phyloP scores from a whole-genome alignment of 1,140 invertebrate species.

The Brachystomella parvula region DNA sequence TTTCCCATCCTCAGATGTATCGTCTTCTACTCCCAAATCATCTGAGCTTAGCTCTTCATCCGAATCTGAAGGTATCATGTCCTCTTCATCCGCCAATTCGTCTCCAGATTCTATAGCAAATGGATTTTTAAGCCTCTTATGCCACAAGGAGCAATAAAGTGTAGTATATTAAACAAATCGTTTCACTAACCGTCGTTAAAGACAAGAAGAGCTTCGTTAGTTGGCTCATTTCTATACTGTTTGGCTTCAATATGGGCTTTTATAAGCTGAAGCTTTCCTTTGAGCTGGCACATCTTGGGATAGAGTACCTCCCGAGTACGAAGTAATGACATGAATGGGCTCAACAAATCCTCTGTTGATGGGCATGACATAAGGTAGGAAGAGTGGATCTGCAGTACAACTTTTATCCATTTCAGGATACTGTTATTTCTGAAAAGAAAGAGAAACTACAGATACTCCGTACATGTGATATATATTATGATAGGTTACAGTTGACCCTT shows the following conservation, averaged over 20 bases:
- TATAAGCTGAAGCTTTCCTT: slow-evolving; percentile 49
- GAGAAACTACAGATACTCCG: slow-evolving; percentile 5
- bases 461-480: neutral
- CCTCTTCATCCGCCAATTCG: slow-evolving; percentile 36
- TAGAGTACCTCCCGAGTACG: slow-evolving; percentile 51
- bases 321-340: slow-evolving; percentile 53
- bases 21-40: slow-evolving; percentile 34
- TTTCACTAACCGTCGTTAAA: slow-evolving; percentile 37
- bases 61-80: slow-evolving; percentile 37
- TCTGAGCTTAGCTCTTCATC: slow-evolving; percentile 34
- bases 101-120: slow-evolving; percentile 33
- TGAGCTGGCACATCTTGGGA: slow-evolving; percentile 49
- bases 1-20: slow-evolving; percentile 27
- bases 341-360: slow-evolving; percentile 48
- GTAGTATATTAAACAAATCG: neutral
- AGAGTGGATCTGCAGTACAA: slow-evolving; percentile 52
- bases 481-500: slow-evolving; percentile 52
- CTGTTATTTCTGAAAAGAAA: slow-evolving; percentile 49
- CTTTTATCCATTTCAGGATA: slow-evolving; percentile 54
- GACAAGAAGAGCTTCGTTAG: slow-evolving; percentile 36
- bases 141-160: too few species aligned
- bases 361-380: slow-evolving; percentile 55
- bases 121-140: slow-evolving; percentile 45
- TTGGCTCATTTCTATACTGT: slow-evolving; percentile 31
- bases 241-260: slow-evolving; percentile 37